Base-by-base conservation (phyloP, 1,140 invertebrate genomes). In the Trichomalopsis sarcophagae region DNA sequence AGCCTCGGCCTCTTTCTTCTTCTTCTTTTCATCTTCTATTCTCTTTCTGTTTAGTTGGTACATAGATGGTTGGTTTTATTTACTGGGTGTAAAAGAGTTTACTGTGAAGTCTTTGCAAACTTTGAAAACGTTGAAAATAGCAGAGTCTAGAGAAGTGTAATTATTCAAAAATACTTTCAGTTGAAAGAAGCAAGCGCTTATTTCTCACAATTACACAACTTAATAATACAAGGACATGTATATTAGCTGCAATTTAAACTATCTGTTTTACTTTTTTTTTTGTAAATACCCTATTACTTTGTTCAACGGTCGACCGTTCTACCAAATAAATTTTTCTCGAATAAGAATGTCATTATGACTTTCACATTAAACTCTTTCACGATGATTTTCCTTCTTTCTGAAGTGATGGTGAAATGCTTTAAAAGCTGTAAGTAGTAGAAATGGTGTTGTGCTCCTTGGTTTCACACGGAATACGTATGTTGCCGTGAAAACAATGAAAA, bases 331-430 rank as follows among this genome's bases (percentile, higher is more conserved):
- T 44, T 44, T 44, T 40, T 40, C 9, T 40, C 40, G 9, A 40
- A 3, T 5, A 40, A 5, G 9, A 40, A 40, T 6, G 40, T 7
- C 7, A 10, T 1, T 76, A 11, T 76, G 27, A 71, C 66, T 81
- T 81, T 81, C 68, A 81, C 80, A 81, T 81, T 81, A 74, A 81
- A 73, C 40, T 36, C 71, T 73, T 81, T 73, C 55, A 40, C 30
- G 14, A 13, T 68, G 2, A 21, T 33, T n/a, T 66, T 40, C 17
- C 2, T 66, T 40, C 17, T 9, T 80, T 69, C 9, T 68, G 14
- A 23, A 40, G 13, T 62, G 13, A 40, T 68, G 6, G 55, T 73
- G 14, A 14, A 44, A 21, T 81, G 40, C 40, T 73, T 81, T 44
- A 47, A 13, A 44, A 81, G n/a, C 23, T 30, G 2, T 33, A 27